Conservation (phyloP, 2,113 vertebrate species). For the Shinisaurus crocodilurus region DNA sequence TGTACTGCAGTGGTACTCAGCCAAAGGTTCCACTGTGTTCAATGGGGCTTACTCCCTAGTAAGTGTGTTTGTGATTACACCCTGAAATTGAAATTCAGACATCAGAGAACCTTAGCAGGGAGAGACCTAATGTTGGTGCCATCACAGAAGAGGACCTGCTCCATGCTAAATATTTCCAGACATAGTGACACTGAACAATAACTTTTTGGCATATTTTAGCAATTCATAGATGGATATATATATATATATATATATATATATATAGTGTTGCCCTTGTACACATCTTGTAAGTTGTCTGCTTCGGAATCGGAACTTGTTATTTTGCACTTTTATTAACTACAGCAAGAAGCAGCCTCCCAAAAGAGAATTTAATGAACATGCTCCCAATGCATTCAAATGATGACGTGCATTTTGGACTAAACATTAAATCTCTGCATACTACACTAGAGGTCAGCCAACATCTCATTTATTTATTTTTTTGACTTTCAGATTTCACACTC, state of each 20-base stretch:
- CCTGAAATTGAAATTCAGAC: background rate
- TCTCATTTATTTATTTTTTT: conserved; percentile 66
- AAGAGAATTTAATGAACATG: conserved; percentile 53
- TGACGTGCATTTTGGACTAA: conserved; percentile 58
- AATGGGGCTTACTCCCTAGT: background rate
- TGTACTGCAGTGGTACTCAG: background rate
- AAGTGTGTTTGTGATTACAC: background rate
- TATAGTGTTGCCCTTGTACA: background rate
- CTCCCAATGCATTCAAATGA: conserved; percentile 52
- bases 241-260: background rate
- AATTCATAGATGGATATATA: background rate
- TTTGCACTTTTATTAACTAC: conserved; percentile 34
- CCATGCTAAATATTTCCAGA: background rate
- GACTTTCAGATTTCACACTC: conserved; percentile 67
- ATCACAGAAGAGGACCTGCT: background rate
- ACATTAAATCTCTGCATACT: conserved; percentile 60
- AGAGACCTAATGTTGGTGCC: background rate
- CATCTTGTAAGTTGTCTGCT: background rate
- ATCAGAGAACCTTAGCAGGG: background rate
- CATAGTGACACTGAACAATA: background rate
- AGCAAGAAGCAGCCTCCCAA: background rate
- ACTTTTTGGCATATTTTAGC: background rate
- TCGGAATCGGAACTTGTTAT: background rate
- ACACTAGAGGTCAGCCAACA: conserved; percentile 61
- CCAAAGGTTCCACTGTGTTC: background rate